phyloP scores from a whole-genome alignment of 2,888 invertebrate genomes.

The Nebria brevicollis region DNA sequence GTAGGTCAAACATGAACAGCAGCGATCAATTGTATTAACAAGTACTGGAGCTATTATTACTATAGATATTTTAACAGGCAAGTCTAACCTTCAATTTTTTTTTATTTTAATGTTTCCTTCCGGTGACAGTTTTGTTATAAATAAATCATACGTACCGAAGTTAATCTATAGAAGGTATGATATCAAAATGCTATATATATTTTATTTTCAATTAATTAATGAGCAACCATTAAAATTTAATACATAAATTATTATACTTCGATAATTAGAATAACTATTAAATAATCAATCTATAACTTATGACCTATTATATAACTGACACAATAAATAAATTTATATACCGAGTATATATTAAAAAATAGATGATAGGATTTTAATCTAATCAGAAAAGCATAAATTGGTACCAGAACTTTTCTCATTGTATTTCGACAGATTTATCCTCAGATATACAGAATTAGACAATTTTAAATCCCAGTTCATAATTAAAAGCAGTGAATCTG shows the following conservation, averaged over 20 bases:
- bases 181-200: neutral
- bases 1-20: constrained; percentile 1
- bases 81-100: neutral
- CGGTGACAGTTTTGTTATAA: neutral
- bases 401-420: neutral
- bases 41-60: neutral
- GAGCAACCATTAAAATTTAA: neutral
- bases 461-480: neutral
- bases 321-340: neutral
- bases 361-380: neutral
- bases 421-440: neutral
- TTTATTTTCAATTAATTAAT: no score
- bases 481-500: neutral
- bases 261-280: neutral
- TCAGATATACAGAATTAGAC: neutral
- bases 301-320: no score
- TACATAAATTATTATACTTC: neutral
- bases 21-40: neutral
- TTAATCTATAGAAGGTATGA: neutral
- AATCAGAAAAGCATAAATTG: neutral
- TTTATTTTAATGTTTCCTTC: constrained; percentile 13
- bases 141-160: neutral
- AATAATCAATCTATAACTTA: neutral
- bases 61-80: neutral
- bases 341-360: neutral